phyloP scores from a whole-genome alignment of 2,888 invertebrate species.

The Alsophila aescularia region DNA sequence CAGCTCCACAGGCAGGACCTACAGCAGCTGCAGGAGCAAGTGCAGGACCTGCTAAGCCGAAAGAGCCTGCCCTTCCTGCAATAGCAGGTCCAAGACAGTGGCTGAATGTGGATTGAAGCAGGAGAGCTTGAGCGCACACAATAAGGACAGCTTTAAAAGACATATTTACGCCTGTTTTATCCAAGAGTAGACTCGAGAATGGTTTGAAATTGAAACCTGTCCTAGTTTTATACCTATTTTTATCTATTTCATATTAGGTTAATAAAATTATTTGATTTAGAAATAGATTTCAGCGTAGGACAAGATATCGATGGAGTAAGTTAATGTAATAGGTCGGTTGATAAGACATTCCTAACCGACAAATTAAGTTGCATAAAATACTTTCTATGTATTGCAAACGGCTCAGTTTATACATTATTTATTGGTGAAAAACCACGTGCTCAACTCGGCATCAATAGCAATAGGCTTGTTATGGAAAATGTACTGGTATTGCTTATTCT shows the following conservation, averaged over 20 bases:
- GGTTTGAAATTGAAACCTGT: background rate
- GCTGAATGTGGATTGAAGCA: slow-evolving; percentile 2
- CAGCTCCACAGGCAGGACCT: slow-evolving; percentile 8
- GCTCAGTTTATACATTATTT: no score
- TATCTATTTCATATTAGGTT: slow-evolving; percentile 15
- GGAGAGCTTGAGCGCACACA: background rate
- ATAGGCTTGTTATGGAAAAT: no score
- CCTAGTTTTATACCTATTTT: slow-evolving; percentile 8
- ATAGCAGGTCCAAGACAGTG: slow-evolving; percentile 9
- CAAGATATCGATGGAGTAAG: slow-evolving; percentile 8
- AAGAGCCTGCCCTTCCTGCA: background rate
- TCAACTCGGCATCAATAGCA: no score
- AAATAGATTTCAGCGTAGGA: slow-evolving; percentile 4
- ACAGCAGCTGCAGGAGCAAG: slow-evolving; percentile 15
- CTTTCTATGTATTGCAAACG: no score
- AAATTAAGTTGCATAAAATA: background rate
- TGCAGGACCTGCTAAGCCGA: slow-evolving; percentile 1
- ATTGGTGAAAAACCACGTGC: no score
- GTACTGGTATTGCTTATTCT: no score
- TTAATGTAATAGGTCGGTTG: slow-evolving; percentile 2
- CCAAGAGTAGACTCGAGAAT: background rate
- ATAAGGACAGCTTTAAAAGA: slow-evolving; percentile 4
- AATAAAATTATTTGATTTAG: slow-evolving; percentile 16
- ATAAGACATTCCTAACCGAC: slow-evolving; percentile 5
- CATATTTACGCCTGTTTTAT: slow-evolving; percentile 1